phyloP scores from a whole-genome alignment of 2,797 vertebrate species.

The Xenentodon cancila region DNA sequence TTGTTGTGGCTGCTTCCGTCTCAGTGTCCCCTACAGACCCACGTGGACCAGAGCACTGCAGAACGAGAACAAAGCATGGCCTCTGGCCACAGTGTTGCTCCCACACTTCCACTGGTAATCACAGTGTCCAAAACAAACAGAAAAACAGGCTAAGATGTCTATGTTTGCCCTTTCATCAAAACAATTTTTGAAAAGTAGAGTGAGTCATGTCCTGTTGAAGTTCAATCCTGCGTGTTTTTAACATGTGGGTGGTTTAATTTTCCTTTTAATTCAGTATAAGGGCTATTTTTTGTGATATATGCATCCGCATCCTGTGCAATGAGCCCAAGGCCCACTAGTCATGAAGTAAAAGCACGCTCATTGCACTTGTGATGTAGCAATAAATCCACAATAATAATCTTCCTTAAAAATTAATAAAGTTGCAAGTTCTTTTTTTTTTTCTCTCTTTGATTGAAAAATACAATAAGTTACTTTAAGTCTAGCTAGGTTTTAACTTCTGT shows the following conservation, averaged over 20 bases:
- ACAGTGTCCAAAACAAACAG: slow-evolving; percentile 22
- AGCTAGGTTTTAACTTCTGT: slow-evolving; percentile 18
- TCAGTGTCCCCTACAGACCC: slow-evolving; percentile 45
- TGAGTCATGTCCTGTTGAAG: slow-evolving; percentile 11
- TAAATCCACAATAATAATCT: slow-evolving; percentile 3
- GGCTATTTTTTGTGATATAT: slow-evolving; percentile 10
- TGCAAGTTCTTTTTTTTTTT: neutral
- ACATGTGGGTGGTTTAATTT: slow-evolving; percentile 19
- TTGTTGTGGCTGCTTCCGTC: slow-evolving; percentile 51
- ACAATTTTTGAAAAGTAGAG: slow-evolving; percentile 26
- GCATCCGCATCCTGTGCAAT: slow-evolving; percentile 42
- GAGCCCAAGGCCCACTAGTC: slow-evolving; percentile 14
- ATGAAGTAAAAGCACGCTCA: slow-evolving; percentile 21
- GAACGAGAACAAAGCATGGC: slow-evolving; percentile 66
- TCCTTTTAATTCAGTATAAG: neutral
- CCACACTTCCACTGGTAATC: slow-evolving; percentile 55
- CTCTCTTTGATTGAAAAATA: slow-evolving; percentile 3
- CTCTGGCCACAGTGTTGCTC: slow-evolving; percentile 57
- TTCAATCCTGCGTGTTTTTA: slow-evolving; percentile 3
- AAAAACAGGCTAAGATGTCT: slow-evolving; percentile 21
- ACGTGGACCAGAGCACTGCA: slow-evolving; percentile 27
- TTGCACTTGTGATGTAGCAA: slow-evolving; percentile 9
- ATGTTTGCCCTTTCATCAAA: slow-evolving; percentile 38
- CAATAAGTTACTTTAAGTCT: neutral
- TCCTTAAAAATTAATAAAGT: slow-evolving; percentile 13